Base-by-base conservation (phyloP, 1,140 invertebrate species). In the Hylyphantes graminicola region DNA sequence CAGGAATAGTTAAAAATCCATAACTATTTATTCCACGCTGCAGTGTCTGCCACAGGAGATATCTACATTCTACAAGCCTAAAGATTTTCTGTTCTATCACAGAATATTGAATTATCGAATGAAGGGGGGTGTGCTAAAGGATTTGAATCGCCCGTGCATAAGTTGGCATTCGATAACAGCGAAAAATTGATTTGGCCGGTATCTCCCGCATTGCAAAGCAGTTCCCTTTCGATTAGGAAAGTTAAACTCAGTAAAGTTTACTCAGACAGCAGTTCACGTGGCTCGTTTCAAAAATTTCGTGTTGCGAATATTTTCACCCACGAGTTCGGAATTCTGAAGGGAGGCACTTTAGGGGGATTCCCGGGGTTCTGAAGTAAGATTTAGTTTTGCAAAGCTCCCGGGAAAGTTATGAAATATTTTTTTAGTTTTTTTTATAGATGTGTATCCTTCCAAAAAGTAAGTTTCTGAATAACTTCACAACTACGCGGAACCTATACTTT, bases 81-180 rank as follows among this genome's bases (percentile, higher is more conserved):
- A 76, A 76, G 74, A 76, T 76, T 76, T 76, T 76, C 74, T 35
- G 57, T 76, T 76, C 61, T 76, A 76, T 76, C 74, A 63, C 50
- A 48, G 74, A 76, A 76, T 76, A 76, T 76, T 76, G 57, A 76
- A 76, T 76, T 76, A 76, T 76, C 74, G 74, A 63, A 50, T 76
- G 21, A 35, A 35, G 19, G 9, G 74, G 35, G 21, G 61, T 76
- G 74, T 59, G 35, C 15, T 50, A 59, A 61, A 61, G 74, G 57
- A 63, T 76, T 57, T 61, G 74, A 63, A 63, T 63, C 57, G 55
- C 17, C 74, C 74, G 57, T 63, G 74, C 74, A 59, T 76, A 76
- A 61, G 74, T 59, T 76, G 48, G 48, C 19, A 63, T n/a, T 61
- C 59, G 74, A 76, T 76, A 76, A 76, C 35, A 76, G 50, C 54